Conservation (phyloP, 2,797 vertebrate genomes). For the Mormyrus hasselquistii region DNA sequence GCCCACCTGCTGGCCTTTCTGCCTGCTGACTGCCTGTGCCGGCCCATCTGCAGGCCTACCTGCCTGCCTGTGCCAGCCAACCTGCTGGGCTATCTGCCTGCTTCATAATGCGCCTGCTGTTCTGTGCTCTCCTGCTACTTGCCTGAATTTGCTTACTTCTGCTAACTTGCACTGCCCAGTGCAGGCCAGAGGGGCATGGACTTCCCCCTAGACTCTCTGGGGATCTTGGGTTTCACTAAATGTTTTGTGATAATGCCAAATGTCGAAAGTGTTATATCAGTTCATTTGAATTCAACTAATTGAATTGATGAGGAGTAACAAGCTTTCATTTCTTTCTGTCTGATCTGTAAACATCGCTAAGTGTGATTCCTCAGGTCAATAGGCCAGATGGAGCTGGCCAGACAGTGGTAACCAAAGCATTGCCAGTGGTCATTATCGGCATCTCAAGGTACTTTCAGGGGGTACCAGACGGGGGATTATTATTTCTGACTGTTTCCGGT, state of each 20-base stretch:
- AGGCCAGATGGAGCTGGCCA: not conserved
- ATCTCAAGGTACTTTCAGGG: not conserved
- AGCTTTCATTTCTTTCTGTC: not conserved
- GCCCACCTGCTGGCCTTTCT: too few relatives aligned
- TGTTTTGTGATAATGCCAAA: not conserved
- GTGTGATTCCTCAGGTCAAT: not conserved
- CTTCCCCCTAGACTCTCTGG: not conserved
- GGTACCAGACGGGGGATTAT: not conserved
- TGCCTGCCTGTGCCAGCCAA: too few relatives aligned
- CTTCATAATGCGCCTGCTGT: not conserved
- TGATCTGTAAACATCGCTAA: not conserved
- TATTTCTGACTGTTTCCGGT: not conserved
- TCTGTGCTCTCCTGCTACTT: not conserved
- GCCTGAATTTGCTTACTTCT: not conserved
- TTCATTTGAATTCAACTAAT: not conserved
- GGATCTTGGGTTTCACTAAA: not conserved
- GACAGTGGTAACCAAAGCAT: not conserved
- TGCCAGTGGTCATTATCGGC: not conserved
- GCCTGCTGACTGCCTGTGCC: too few relatives aligned
- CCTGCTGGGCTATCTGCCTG: not conserved
- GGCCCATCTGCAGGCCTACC: too few relatives aligned
- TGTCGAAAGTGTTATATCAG: not conserved
- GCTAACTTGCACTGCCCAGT: not conserved
- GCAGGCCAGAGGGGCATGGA: not conserved
- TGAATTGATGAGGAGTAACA: not conserved